Conservation (phyloP, 2,113 vertebrate species). For the Sinocyclocheilus grahami region DNA sequence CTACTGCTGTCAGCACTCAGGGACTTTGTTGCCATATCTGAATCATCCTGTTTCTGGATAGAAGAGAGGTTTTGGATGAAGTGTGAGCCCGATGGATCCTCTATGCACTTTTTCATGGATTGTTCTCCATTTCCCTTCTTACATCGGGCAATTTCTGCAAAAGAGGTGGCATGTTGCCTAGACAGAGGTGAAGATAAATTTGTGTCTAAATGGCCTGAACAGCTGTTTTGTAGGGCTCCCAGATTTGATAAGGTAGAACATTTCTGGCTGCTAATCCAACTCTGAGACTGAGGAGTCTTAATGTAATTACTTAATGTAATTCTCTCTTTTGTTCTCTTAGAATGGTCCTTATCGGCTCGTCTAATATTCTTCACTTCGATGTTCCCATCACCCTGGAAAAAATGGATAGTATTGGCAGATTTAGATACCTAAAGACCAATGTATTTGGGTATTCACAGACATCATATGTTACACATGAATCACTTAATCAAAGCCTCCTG, state of each 20-base stretch:
- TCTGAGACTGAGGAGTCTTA: slow-evolving; percentile 41
- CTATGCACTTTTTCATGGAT: slow-evolving; percentile 71
- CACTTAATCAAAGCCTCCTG: neutral
- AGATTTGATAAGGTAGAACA: neutral
- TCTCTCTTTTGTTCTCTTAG: slow-evolving; percentile 46
- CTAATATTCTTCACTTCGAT: slow-evolving; percentile 45
- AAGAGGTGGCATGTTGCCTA: slow-evolving; percentile 79
- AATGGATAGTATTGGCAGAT: neutral
- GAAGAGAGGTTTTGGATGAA: slow-evolving; percentile 71
- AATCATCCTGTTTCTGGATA: neutral
- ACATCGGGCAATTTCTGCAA: slow-evolving; percentile 78
- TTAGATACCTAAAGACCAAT: neutral
- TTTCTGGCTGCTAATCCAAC: slow-evolving; percentile 37
- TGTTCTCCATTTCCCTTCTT: slow-evolving; percentile 71
- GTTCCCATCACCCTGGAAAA: slow-evolving; percentile 34
- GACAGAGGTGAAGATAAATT: slow-evolving; percentile 67
- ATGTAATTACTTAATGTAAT: neutral
- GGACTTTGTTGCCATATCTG: slow-evolving; percentile 45
- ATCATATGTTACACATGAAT: neutral
- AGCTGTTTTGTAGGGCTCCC: slow-evolving; percentile 48
- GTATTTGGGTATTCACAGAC: neutral
- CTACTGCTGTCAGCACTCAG: neutral
- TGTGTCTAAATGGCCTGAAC: slow-evolving; percentile 79
- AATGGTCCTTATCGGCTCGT: neutral
- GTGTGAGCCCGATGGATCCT: slow-evolving; percentile 71